Base-by-base conservation (phyloP, 2,888 invertebrate genomes). In the Rhorus exstirpatorius region DNA sequence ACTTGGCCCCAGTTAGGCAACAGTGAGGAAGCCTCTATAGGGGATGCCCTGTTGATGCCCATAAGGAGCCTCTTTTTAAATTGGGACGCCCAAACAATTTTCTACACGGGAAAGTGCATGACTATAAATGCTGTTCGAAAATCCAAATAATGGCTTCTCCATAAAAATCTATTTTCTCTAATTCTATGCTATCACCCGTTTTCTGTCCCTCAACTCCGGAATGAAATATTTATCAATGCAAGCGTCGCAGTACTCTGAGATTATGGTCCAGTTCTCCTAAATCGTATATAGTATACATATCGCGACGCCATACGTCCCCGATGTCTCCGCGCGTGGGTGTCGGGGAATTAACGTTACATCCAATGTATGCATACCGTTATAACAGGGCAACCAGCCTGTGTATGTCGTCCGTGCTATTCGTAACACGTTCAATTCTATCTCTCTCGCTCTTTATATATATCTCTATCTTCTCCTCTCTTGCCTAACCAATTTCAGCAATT, bases 401-500 rank as follows among this genome's bases (percentile, higher is more conserved):
- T 60, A n/a, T 61, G 53, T 63, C 53, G 31, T 63, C 26, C 26
- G 70, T 55, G 44, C 26, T 31, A 21, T 21, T 41, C 17, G 53
- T 51, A 68, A 70, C 63, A 19, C n/a, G 53, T 51, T 51, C 44
- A 75, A 19, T 61, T 31, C 24, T 26, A 65, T 44, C 24, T 26
- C 24, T 24, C 10, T 46, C 41, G 55, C 14, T 14, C 10, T 31
- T 58, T 26, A 7, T 10, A 7, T 10, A 14, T 35, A 6, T 6
- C 31, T 31, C 31, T n/a, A 7, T 14, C n/a, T 1, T n/a, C 14
- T 26, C 12, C 26, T 7, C 51, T n/a, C 14, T 14, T 10, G 4
- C 60, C 44, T 67, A 75, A 83, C 70, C 86, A 86, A 85, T 88
- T 89, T 88, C 81, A 86, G 87, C 89, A 90, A 91, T 91, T 91